Evolutionary conservation across 2,113 vertebrate species (phyloP), one percentile per base, ranked within the genome.

Genomic region (Pterophyllum scalare): DNA sequence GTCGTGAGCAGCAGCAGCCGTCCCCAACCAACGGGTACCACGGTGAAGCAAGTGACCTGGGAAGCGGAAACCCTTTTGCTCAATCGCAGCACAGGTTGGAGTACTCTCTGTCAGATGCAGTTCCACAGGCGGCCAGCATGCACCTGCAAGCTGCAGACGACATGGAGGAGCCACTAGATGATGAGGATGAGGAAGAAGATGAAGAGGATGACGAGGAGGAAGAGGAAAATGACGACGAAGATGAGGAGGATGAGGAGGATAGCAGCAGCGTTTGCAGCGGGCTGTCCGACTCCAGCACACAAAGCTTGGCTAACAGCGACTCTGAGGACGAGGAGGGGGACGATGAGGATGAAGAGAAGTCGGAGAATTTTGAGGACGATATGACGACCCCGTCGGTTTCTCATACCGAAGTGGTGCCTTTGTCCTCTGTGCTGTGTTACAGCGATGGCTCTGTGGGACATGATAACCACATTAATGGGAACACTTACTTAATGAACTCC

Each of bases 181-280:
- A 99, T 3, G 98, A 98, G 3, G 97, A 98, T 0, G 97, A 98
- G 0, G 96, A 97, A 1, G 95, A 96, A 0, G 94, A 96, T 0
- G 95, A 95, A 0, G 95, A 96, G 0, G 96, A 96, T 0, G 96
- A 93, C 0, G 91, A 93, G 0, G 92, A 93, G 0, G 87, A 92
- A 0, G 87, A 93, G 3, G 92, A 97, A 2, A 96, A 97, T 0
- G 97, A 98, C 0, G 97, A 98, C 0, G 97, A 98, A 0, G 91
- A 95, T 0, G 95, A 96, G 2, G 95, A 96, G 1, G 95, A 96
- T 0, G 97, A 97, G n/a, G 98, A 98, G 83, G 98, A 99, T 6
- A 98, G 97, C 14, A 99, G 98, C 94, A 99, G 98, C 67, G 95
- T 99, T 84, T 99, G 98, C 93, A 99, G 98, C 1, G 97, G 96